A percentile compares a stretch with the other conserved stretches of the same genome.
phyloP scores from a whole-genome alignment of 2,888 invertebrate genomes.

The Cepaea hortensis region DNA sequence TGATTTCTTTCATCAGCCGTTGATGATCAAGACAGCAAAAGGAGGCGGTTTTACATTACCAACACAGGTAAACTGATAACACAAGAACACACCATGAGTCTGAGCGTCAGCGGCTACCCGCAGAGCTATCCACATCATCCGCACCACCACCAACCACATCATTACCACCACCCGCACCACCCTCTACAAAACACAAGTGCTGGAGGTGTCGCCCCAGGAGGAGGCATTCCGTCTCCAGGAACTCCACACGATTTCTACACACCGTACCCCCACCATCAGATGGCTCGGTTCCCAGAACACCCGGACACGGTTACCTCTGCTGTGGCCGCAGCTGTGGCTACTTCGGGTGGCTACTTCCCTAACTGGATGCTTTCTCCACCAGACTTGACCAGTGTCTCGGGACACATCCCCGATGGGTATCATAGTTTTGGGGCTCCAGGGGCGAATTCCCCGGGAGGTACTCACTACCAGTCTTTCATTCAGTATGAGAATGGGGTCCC shows the following conservation, averaged over 20 bases:
- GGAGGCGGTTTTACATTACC: neutral
- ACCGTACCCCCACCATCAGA: constrained; percentile 57
- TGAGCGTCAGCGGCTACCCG: constrained; percentile 68
- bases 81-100: constrained; percentile 60
- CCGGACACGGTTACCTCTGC: constrained; percentile 52
- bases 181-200: constrained; percentile 33
- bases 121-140: constrained; percentile 68
- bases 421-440: constrained; percentile 52
- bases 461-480: constrained; percentile 53
- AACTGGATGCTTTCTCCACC: constrained; percentile 66
- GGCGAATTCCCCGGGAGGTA: constrained; percentile 51
- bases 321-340: constrained; percentile 45
- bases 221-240: constrained; percentile 36
- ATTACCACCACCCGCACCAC: constrained; percentile 56
- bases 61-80: neutral
- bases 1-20: too few relatives aligned
- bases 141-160: constrained; percentile 65
- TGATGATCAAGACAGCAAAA: too few relatives aligned
- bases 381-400: constrained; percentile 59
- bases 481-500: constrained; percentile 61
- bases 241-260: constrained; percentile 51
- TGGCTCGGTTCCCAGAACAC: constrained; percentile 63
- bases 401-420: constrained; percentile 59
- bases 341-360: constrained; percentile 64
- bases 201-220: neutral